Evolutionary conservation across 2,797 vertebrate species (phyloP), one percentile per base, ranked within the genome.

Genomic region (Tamandua tetradactyla): DNA sequence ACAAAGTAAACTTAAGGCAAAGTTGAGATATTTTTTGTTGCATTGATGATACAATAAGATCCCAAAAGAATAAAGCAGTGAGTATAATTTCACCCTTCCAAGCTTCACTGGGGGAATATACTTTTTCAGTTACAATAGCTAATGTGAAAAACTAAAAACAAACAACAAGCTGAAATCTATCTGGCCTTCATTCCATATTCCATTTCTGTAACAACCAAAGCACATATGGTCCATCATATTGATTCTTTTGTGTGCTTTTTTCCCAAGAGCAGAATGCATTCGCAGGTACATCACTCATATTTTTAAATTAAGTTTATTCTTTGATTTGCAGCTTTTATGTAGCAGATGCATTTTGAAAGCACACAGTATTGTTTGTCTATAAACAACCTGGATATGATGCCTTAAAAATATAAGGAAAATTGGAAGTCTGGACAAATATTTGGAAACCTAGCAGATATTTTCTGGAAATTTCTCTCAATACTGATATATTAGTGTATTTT

Each of bases 301-400:
- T 93, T 91, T 35, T 74, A 95, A 93, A 84, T 80, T 12, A 96
- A 93, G 35, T 44, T 74, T 71, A 82, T 81, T 35, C 52, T 75
- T 84, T 87, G 18, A 93, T 85, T 52, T 42, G 17, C 47, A 93
- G 23, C n/a, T 88, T 96, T 81, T 82, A 88, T 64, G 64, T 59
- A 86, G 32, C 27, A n/a, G 6, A 84, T 83, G n/a, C 15, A 79
- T 68, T 94, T 30, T 75, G 25, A 90, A 96, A 84, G 52, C 17
- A 93, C 11, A 79, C 2, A 80, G 3, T 62, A 75, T 75, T 93
- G 13, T 75, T 44, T 42, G 22, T 81, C n/a, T 72, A 37, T 17
- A 37, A 40, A 32, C n/a, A 4, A 84, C 15, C 20, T 71, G 72
- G 7, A 64, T 15, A 90, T 22, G 25, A 83, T 59, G 42, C 6